Percentiles rank a stretch among this genome's conserved stretches.
Evolutionary conservation across 2,888 invertebrate genomes (phyloP).

Genomic region (Oscheius sp.): DNA sequence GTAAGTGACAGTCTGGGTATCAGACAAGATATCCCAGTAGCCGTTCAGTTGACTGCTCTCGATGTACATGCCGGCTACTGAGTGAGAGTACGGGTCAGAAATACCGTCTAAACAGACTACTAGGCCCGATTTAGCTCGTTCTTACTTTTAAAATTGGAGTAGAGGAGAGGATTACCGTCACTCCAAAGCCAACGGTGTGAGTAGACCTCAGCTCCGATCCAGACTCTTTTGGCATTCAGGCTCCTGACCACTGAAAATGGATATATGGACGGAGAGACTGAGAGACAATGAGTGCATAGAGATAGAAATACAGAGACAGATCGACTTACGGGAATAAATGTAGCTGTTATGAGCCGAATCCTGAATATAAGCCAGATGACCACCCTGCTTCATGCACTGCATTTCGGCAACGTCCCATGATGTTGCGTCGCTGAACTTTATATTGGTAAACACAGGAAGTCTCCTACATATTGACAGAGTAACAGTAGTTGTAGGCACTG

Average conservation of each 20-base stretch:
- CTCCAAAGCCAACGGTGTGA: conserved; percentile 20
- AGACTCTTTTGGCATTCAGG: conserved; percentile 26
- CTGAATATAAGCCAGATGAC: conserved; percentile 21
- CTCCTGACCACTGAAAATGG: conserved; percentile 19
- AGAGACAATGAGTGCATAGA: neutral
- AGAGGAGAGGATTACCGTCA: conserved; percentile 19
- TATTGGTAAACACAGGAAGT: too few species aligned
- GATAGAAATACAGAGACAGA: neutral
- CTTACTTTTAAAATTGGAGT: conserved; percentile 24
- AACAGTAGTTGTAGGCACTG: conserved; percentile 8
- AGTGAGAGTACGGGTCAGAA: conserved; percentile 26
- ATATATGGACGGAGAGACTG: neutral
- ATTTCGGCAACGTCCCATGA: conserved; percentile 19
- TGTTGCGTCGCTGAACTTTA: neutral
- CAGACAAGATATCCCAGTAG: conserved; percentile 20
- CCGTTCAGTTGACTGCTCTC: conserved; percentile 18
- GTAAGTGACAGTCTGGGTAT: conserved; percentile 11
- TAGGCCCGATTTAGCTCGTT: neutral
- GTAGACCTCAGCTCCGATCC: conserved; percentile 28
- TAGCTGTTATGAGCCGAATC: conserved; percentile 21
- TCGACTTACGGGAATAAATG: conserved; percentile 26
- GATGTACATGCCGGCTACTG: conserved; percentile 22
- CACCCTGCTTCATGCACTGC: conserved; percentile 20
- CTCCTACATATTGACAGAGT: conserved; percentile 29
- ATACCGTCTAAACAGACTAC: neutral